Evolutionary conservation across 2,888 invertebrate species (phyloP).

Genomic region (Octodonta nipae): DNA sequence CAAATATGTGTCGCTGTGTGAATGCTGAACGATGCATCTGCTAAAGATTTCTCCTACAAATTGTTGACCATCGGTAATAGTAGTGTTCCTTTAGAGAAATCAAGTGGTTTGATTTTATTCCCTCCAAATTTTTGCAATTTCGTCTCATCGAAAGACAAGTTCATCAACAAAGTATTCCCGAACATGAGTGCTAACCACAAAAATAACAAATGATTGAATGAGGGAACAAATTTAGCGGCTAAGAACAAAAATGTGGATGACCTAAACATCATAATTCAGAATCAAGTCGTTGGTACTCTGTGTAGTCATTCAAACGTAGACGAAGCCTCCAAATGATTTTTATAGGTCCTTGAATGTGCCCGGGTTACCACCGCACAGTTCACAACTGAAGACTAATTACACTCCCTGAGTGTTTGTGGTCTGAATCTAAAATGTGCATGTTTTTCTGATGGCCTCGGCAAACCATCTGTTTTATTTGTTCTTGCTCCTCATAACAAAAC

Average conservation of each 20-base stretch:
- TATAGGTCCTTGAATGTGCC: neutral
- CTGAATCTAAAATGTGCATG: too few species aligned
- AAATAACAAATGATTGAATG: neutral
- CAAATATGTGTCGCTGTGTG: too few species aligned
- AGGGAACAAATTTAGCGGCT: neutral
- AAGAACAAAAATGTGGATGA: constrained; percentile 1
- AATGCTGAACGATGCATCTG: too few species aligned
- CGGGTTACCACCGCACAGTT: neutral
- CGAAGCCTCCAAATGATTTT: neutral
- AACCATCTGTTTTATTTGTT: too few species aligned
- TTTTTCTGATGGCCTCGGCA: too few species aligned
- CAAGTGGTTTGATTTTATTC: constrained; percentile 26
- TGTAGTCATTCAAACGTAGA: neutral
- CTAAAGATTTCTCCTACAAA: constrained; percentile 4
- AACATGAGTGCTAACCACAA: neutral
- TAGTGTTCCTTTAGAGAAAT: constrained; percentile 20
- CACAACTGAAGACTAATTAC: neutral
- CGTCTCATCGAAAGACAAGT: constrained; percentile 13
- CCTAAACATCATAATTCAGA: neutral
- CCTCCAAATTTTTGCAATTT: constrained; percentile 25
- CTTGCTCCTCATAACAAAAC: too few species aligned
- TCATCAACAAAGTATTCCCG: constrained; percentile 3
- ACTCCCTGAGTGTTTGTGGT: too few species aligned
- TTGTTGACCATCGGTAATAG: constrained; percentile 28
- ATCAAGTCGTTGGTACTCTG: constrained; percentile 1